phyloP scores from a whole-genome alignment of 2,797 vertebrate genomes.

The Manis crassicaudata region DNA sequence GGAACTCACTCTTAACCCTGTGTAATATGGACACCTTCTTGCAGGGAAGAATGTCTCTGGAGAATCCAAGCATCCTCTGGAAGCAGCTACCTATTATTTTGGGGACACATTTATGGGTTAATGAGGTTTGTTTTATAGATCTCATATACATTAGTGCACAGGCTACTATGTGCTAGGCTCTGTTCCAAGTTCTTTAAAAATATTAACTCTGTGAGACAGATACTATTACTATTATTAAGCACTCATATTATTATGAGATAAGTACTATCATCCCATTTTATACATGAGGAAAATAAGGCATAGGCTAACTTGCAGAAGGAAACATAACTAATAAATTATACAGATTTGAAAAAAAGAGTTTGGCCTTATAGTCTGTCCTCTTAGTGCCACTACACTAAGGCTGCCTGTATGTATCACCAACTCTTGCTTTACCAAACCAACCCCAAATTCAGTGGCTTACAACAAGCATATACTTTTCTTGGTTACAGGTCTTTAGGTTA shows the following conservation, averaged over 20 bases:
- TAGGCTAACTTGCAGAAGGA: conserved; percentile 27
- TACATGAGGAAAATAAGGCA: not conserved
- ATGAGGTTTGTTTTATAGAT: not conserved
- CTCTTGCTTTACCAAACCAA: not conserved
- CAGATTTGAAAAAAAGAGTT: not conserved
- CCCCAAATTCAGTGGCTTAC: not conserved
- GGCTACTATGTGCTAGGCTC: not conserved
- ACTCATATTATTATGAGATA: not conserved
- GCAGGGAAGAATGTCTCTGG: not conserved
- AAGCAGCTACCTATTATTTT: not conserved
- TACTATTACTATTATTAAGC: not conserved
- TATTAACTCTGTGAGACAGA: not conserved
- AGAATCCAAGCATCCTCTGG: not conserved
- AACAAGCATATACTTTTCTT: not conserved
- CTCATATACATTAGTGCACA: not conserved
- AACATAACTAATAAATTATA: not conserved
- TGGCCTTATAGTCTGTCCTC: not conserved
- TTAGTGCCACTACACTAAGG: not conserved
- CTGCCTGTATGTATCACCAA: not conserved
- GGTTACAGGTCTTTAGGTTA: not conserved
- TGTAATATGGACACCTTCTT: not conserved
- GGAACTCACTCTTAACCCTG: not conserved
- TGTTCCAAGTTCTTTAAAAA: not conserved
- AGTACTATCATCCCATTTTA: not conserved
- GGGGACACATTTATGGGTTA: not conserved